phyloP scores from a whole-genome alignment of 2,113 vertebrate species.

The Grallaria varia region DNA sequence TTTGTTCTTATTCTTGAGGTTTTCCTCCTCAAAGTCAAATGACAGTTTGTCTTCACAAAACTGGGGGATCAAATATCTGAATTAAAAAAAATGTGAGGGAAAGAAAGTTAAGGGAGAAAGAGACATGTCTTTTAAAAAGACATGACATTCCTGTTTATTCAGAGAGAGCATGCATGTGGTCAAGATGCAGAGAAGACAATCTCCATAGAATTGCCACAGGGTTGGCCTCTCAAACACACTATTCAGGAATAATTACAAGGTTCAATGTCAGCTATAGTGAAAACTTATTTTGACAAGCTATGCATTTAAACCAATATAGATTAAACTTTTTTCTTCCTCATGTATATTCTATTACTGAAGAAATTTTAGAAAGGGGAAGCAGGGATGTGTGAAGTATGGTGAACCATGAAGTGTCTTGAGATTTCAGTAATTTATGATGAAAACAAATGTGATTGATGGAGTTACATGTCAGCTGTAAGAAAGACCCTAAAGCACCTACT shows the following conservation, averaged over 20 bases:
- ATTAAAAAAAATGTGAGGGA: not conserved
- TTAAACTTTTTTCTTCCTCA: conserved; percentile 2
- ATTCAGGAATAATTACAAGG: conserved; percentile 35
- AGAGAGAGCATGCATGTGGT: not conserved
- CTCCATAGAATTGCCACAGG: not conserved
- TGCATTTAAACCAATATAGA: conserved; percentile 29
- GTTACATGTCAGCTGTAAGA: conserved; percentile 10
- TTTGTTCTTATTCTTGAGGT: not conserved
- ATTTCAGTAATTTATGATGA: conserved; percentile 38
- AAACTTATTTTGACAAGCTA: conserved; percentile 40
- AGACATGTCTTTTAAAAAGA: not conserved
- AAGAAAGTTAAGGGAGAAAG: not conserved
- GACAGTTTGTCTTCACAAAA: not conserved
- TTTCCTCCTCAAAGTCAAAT: not conserved
- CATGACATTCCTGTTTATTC: not conserved
- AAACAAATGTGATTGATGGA: conserved; percentile 54
- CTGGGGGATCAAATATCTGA: not conserved
- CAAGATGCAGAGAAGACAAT: not conserved
- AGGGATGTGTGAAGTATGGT: conserved; percentile 19
- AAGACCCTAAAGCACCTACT: not conserved
- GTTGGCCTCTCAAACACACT: not conserved
- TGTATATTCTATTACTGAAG: conserved; percentile 7
- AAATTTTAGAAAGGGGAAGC: not conserved
- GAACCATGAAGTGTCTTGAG: conserved; percentile 8
- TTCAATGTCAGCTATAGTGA: not conserved